These are phyloP conservation scores for Eupithecia abbreviata DNA, from an alignment of 2,888 invertebrate genomes.

Conservation along the genomic window DNA sequence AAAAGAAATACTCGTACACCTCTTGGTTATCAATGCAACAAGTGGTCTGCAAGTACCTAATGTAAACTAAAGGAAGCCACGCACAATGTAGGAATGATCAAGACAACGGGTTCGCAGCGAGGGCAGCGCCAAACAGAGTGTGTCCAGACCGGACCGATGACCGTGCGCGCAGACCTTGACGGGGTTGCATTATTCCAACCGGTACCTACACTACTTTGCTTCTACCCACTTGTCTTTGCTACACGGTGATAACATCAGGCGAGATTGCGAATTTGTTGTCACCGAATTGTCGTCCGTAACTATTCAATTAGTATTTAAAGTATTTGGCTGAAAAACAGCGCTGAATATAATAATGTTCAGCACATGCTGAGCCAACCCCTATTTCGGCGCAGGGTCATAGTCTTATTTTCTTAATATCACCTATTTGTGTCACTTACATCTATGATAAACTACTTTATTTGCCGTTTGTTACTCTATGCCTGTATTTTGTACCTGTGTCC, in stretches of 20 bases:
- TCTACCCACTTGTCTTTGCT: not conserved
- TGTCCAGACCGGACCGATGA: slow-evolving; percentile 62
- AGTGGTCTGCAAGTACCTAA: not conserved
- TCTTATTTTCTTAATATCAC: no score
- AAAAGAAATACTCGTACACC: no score
- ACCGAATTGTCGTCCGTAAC: no score
- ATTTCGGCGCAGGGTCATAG: no score
- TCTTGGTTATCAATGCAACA: not conserved
- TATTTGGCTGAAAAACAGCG: no score
- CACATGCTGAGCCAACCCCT: no score
- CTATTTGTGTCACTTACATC: no score
- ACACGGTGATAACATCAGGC: not conserved
- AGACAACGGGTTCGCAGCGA: slow-evolving; percentile 65
- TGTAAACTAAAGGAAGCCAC: slow-evolving; percentile 19
- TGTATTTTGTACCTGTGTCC: no score
- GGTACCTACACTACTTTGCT: slow-evolving; percentile 19
- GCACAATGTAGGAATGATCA: slow-evolving; percentile 29
- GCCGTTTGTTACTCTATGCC: no score
- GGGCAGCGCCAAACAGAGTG: slow-evolving; percentile 73
- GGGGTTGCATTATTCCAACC: slow-evolving; percentile 50
- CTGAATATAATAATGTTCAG: no score
- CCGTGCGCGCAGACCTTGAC: slow-evolving; percentile 67
- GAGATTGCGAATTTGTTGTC: not conserved
- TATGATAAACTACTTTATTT: no score
- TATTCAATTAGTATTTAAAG: no score